These are phyloP conservation scores for Miniopterus natalensis DNA, from an alignment of 2,113 vertebrate genomes.

Conservation along the genomic window DNA sequence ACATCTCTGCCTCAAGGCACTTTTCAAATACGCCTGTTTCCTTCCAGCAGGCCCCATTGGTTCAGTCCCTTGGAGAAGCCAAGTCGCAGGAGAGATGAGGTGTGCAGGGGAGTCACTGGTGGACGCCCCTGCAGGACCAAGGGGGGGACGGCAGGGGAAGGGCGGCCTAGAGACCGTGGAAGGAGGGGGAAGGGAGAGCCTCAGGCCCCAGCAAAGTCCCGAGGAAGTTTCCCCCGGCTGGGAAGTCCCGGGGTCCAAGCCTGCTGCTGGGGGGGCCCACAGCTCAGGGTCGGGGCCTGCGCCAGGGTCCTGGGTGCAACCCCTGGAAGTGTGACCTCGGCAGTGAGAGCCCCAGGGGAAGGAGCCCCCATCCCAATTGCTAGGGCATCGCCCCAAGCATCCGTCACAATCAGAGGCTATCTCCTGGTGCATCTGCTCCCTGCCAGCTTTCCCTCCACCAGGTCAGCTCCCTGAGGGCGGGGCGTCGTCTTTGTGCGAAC, in stretches of 20 bases:
- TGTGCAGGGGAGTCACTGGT: accelerated
- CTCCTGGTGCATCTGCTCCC: not conserved
- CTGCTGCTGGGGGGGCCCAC: accelerated
- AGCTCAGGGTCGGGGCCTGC: not conserved
- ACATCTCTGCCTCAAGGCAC: not conserved
- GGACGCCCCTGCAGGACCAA: accelerated
- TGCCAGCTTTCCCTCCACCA: not conserved
- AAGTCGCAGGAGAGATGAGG: not conserved
- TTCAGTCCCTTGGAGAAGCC: not conserved
- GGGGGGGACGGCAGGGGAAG: accelerated
- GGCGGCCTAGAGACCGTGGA: accelerated
- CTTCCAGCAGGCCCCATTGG: not conserved
- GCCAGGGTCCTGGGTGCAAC: not conserved
- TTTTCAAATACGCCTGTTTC: not conserved
- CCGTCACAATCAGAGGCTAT: accelerated
- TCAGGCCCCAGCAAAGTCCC: not conserved
- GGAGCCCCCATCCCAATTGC: accelerated
- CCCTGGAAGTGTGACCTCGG: not conserved
- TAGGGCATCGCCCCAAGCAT: accelerated
- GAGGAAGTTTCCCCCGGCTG: not conserved
- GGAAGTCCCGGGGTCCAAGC: too few species aligned
- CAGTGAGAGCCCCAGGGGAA: not conserved
- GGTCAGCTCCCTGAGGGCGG: not conserved
- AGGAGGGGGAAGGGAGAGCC: too few species aligned
- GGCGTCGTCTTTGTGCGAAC: accelerated